A percentile compares a stretch with the other conserved stretches of the same genome.
phyloP scores from a whole-genome alignment of 2,797 vertebrate species.

The Tapera naevia region DNA sequence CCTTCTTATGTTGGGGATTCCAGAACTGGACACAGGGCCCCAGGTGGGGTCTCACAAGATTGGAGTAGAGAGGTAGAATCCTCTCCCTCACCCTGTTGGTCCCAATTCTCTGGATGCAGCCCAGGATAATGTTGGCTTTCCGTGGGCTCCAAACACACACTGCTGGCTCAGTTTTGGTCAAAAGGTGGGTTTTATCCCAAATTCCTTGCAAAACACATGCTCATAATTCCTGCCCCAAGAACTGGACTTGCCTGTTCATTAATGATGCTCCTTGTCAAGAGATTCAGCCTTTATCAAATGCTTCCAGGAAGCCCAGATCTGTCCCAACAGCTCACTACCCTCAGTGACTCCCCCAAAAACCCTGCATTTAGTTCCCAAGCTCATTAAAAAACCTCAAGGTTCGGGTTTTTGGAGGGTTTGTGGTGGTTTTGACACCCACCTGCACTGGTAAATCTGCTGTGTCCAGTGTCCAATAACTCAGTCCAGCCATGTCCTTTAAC shows the following conservation, averaged over 20 bases:
- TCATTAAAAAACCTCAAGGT: background rate
- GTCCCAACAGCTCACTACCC: background rate
- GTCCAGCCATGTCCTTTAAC: too few relatives aligned
- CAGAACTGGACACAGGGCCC: too few relatives aligned
- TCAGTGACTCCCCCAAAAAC: background rate
- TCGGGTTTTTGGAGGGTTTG: fast-evolving
- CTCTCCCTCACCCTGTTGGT: too few relatives aligned
- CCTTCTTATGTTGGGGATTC: too few relatives aligned
- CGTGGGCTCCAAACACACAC: too few relatives aligned
- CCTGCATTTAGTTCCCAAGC: fast-evolving
- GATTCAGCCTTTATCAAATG: background rate
- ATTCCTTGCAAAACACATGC: background rate
- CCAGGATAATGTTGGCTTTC: too few relatives aligned
- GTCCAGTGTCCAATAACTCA: too few relatives aligned
- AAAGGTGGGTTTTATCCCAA: background rate
- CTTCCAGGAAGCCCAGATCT: background rate
- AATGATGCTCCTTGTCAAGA: background rate
- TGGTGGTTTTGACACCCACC: fast-evolving
- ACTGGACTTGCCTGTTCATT: background rate
- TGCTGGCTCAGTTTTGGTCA: too few relatives aligned
- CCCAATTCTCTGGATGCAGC: too few relatives aligned
- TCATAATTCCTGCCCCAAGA: background rate
- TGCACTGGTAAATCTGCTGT: background rate
- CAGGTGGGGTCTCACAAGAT: too few relatives aligned
- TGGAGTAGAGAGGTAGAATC: too few relatives aligned